Evolutionary conservation across 2,113 vertebrate genomes (phyloP).

Genomic region (Collichthys lucidus): DNA sequence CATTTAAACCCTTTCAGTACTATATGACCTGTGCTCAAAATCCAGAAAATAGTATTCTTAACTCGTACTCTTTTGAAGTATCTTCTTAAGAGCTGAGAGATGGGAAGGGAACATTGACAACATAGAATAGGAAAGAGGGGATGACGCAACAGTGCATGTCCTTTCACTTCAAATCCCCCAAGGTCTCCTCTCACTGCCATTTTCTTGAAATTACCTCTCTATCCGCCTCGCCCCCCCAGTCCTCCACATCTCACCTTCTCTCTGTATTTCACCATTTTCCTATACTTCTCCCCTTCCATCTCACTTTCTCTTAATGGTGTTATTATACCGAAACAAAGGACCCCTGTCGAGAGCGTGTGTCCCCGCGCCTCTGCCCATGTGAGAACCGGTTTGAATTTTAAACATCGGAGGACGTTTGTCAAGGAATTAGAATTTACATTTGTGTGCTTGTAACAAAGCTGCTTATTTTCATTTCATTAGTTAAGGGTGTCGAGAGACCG

Average conservation of each 20-base stretch:
- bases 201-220: conserved; percentile 37
- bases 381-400: background rate
- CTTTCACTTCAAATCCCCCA: conserved; percentile 12
- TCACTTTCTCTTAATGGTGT: conserved; percentile 6
- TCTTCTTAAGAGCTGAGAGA: background rate
- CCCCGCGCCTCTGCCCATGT: background rate
- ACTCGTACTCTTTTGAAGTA: background rate
- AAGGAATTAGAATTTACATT: background rate
- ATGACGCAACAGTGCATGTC: background rate
- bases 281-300: conserved; percentile 15
- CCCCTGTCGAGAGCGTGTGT: background rate
- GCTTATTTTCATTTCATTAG: conserved; percentile 5
- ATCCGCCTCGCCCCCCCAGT: background rate
- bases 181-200: conserved; percentile 19
- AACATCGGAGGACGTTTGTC: background rate
- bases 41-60: conserved; percentile 2
- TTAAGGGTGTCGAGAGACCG: background rate
- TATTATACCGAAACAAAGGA: conserved; percentile 42
- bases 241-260: conserved; percentile 5
- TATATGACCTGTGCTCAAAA: background rate
- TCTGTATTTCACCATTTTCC: conserved; percentile 29
- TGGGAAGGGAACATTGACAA: background rate
- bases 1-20: background rate
- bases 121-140: background rate
- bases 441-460: too few relatives aligned